Base-by-base conservation (phyloP, 2,888 invertebrate species). In the Orthonychiurus folsomi region DNA sequence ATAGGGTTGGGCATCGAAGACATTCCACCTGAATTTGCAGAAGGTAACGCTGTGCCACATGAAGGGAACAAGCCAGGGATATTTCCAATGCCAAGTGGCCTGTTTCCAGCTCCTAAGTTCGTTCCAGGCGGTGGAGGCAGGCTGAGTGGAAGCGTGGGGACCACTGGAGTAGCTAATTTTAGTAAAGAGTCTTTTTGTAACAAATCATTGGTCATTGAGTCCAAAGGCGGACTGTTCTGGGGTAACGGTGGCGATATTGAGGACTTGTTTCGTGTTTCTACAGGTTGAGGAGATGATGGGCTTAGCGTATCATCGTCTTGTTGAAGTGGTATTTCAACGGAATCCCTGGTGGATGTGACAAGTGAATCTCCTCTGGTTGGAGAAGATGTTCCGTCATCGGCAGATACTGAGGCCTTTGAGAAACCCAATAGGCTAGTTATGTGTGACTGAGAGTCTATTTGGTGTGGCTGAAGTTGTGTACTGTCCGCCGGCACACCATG, bases 281-380 rank as follows among this genome's bases (percentile, higher is more conserved):
- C 24, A 2, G 59, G 63, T 25, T 57, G 53, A 9, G 52, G 54
- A 37, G 62, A 48, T 12, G 58, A 55, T 5, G 59, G 59, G 48
- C 65, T 65, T 15, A 50, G n/a, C 15, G 24, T 67, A 15, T 71
- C 67, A 20, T 66, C 65, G 26, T 68, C 68, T 9, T 60, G 58
- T 2, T 48, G 60, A 12, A 55, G 59, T 12, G 66, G 63, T 1
- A 64, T 65, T 54, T 71, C 71, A 5, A 66, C 52, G 3, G 68
- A 67, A 55, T 69, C 68, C 47, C 68, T 60, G 1, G 71, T 68
- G 1, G 71, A 69, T 15, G 69, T 69, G 1, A 69, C 69, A 12
- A 68, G 25, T 2, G 69, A 61, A 27, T 69, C 71, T 2, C 64
- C 68, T 59, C 68, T 20, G 5, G 63, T 59, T n/a, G 61, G 63